Percentiles rank a stretch among this genome's conserved stretches.
These are phyloP conservation scores for Taxidea taxus DNA, from an alignment of 2,113 vertebrate species.

Conservation along the genomic window DNA sequence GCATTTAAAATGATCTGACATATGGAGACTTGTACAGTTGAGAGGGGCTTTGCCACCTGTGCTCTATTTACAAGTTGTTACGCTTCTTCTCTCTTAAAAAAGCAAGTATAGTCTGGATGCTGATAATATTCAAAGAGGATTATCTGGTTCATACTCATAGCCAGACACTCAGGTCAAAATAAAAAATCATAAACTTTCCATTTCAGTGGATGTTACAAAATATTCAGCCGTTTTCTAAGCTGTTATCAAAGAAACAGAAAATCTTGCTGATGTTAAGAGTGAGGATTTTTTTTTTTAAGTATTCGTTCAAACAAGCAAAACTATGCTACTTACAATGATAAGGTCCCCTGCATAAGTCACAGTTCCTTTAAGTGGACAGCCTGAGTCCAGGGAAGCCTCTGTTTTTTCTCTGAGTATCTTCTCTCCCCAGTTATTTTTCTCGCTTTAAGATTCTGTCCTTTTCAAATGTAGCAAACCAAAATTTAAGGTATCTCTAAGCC, in stretches of 20 bases:
- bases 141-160: not conserved
- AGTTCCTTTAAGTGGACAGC: not conserved
- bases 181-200: constrained; percentile 34
- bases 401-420: not conserved
- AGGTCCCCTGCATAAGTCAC: not conserved
- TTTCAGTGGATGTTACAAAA: not conserved
- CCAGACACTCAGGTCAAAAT: constrained; percentile 6
- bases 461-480: not conserved
- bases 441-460: not conserved
- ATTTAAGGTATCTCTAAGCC: not conserved
- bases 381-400: not conserved
- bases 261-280: not conserved
- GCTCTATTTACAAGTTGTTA: not conserved
- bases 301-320: not conserved
- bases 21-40: not conserved
- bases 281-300: not conserved
- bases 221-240: not conserved
- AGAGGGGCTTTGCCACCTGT: not conserved
- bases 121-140: not conserved
- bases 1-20: not conserved
- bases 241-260: not conserved
- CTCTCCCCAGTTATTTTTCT: not conserved
- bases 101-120: not conserved
- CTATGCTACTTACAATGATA: constrained; percentile 4
- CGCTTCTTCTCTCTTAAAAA: not conserved